These are phyloP conservation scores for Euphonia xanthogaster DNA, from an alignment of 2,797 vertebrate genomes.

Conservation along the genomic window DNA sequence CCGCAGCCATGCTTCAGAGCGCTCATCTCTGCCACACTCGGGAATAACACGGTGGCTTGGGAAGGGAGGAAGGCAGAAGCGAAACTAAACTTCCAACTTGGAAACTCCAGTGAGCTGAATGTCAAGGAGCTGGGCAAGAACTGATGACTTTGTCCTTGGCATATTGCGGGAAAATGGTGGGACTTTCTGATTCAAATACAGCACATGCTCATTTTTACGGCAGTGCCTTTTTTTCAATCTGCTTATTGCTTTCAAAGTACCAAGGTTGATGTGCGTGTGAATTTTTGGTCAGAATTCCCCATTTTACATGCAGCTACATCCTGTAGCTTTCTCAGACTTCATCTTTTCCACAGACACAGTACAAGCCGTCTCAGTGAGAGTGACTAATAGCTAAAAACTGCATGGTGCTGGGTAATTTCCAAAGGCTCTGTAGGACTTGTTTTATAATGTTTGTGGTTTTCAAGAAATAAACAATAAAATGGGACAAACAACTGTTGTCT, in stretches of 20 bases:
- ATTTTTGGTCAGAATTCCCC: conserved; percentile 9
- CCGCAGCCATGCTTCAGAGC: fast-evolving
- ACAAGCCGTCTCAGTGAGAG: conserved; percentile 42
- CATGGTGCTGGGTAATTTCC: conserved; percentile 64
- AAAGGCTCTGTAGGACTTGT: conserved; percentile 63
- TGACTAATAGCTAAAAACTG: conserved; percentile 69
- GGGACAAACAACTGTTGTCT: conserved; percentile 67
- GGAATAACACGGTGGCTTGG: not conserved
- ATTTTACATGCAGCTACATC: not conserved
- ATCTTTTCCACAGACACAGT: conserved; percentile 52
- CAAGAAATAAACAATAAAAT: conserved; percentile 69
- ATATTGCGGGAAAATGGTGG: not conserved
- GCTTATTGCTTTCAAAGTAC: not conserved
- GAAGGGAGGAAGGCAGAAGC: not conserved
- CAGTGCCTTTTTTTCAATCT: not conserved
- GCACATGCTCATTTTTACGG: not conserved
- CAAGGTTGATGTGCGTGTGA: not conserved
- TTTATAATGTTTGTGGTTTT: conserved; percentile 71
- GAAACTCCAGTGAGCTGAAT: conserved; percentile 42
- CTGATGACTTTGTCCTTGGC: not conserved
- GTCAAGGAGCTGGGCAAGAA: conserved; percentile 36
- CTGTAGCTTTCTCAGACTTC: conserved; percentile 31
- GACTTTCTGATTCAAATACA: not conserved
- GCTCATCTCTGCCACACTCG: not conserved
- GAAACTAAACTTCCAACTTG: conserved; percentile 18